These are phyloP conservation scores for Nasua narica DNA, from an alignment of 2,797 vertebrate species.

Conservation along the genomic window DNA sequence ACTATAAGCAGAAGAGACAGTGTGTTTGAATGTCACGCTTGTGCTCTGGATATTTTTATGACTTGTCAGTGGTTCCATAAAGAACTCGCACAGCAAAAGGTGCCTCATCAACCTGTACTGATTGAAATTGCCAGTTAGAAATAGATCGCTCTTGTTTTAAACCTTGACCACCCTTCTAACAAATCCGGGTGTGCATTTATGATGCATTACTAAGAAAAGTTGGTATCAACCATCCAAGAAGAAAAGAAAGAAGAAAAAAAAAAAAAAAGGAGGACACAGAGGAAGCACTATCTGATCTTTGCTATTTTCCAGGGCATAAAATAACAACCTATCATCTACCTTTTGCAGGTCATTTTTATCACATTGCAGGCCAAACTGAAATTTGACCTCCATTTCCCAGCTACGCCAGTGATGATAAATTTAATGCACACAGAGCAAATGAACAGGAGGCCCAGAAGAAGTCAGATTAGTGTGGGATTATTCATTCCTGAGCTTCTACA, in stretches of 20 bases:
- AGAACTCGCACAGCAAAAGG: constrained; percentile 73
- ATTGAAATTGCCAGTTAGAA: constrained; percentile 76
- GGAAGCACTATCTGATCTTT: constrained; percentile 79
- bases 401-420: constrained; percentile 79
- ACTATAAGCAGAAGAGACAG: constrained; percentile 78
- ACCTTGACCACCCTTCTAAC: constrained; percentile 76
- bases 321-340: constrained; percentile 85
- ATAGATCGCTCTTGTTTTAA: constrained; percentile 79
- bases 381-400: constrained; percentile 86
- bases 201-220: constrained; percentile 71
- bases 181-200: constrained; percentile 70
- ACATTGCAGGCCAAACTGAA: constrained; percentile 81
- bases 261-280: constrained; percentile 48
- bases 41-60: constrained; percentile 75
- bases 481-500: constrained; percentile 30
- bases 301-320: constrained; percentile 84
- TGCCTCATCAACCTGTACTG: constrained; percentile 70
- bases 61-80: constrained; percentile 76
- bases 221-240: constrained; percentile 59
- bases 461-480: constrained; percentile 63
- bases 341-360: constrained; percentile 86
- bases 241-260: not conserved
- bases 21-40: constrained; percentile 80
- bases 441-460: constrained; percentile 67
- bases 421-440: constrained; percentile 75